Evolutionary conservation across 2,113 vertebrate genomes (phyloP).

Genomic region (Prietella phreatophila): DNA sequence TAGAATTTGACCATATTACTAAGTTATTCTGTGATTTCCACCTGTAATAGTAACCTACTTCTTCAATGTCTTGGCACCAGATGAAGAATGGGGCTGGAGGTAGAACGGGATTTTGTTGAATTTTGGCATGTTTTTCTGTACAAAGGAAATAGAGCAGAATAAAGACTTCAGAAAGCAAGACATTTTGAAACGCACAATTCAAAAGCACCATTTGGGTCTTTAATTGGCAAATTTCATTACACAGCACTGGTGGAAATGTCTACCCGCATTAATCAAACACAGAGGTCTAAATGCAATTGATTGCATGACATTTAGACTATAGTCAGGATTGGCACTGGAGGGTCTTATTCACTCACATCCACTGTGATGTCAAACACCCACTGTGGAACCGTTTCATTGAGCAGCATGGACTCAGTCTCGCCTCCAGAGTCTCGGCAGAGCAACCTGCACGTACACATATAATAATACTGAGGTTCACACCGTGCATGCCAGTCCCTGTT

Average conservation of each 20-base stretch:
- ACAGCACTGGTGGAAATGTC: not conserved
- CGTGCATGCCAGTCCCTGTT: not conserved
- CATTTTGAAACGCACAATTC: not conserved
- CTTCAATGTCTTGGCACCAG: constrained; percentile 96
- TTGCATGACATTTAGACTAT: not conserved
- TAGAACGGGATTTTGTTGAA: constrained; percentile 99
- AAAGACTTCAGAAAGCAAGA: not conserved
- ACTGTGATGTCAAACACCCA: constrained; percentile 99
- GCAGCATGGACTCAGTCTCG: constrained; percentile 96
- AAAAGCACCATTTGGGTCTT: not conserved
- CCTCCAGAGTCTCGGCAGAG: constrained; percentile 96
- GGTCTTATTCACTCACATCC: constrained; percentile 79
- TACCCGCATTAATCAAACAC: not conserved
- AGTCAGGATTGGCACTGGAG: not conserved
- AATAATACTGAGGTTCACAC: not conserved
- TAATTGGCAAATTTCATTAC: not conserved
- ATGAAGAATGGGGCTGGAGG: constrained; percentile 98
- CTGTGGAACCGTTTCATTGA: constrained; percentile 96
- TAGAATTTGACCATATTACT: not conserved
- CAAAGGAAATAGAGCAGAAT: constrained; percentile 50
- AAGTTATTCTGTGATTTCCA: not conserved
- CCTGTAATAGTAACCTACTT: constrained; percentile 76
- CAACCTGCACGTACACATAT: constrained; percentile 73
- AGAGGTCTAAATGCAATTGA: not conserved
- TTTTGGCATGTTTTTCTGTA: constrained; percentile 98